Percentiles rank a stretch among this genome's conserved stretches.
phyloP scores from a whole-genome alignment of 1,140 invertebrate species.

The Macrotrachela quadricornifera region DNA sequence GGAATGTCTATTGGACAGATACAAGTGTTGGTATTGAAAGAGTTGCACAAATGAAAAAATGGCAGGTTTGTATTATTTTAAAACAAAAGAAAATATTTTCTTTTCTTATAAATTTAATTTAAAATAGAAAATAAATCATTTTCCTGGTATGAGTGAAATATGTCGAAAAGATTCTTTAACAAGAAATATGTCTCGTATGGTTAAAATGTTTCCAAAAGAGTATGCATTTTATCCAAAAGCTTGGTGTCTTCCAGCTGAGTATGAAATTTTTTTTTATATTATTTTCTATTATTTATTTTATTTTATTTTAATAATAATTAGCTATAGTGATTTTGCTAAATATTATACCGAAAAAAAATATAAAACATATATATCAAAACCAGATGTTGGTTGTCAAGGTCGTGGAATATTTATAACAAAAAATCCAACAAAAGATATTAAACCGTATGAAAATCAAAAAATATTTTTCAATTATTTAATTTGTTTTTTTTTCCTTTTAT shows the following conservation, averaged over 20 bases:
- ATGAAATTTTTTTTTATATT: conserved; percentile 18
- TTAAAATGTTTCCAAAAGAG: conserved; percentile 57
- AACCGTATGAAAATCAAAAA: conserved; percentile 29
- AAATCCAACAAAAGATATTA: conserved; percentile 49
- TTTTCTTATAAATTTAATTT: neutral
- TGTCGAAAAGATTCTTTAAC: conserved; percentile 64
- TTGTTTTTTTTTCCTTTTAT: too few species aligned
- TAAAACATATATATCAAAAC: conserved; percentile 65
- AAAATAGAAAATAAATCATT: conserved; percentile 60
- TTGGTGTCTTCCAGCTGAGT: conserved; percentile 79
- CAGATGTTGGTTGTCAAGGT: conserved; percentile 62
- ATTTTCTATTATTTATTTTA: conserved; percentile 3
- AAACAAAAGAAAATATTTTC: neutral
- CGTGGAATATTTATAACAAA: conserved; percentile 60
- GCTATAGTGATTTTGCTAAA: conserved; percentile 28
- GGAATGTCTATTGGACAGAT: conserved; percentile 75
- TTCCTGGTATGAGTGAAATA: conserved; percentile 72
- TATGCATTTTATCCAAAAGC: conserved; percentile 75
- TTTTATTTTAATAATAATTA: neutral
- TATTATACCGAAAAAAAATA: conserved; percentile 34
- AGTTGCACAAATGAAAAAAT: conserved; percentile 67
- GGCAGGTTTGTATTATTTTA: too few species aligned
- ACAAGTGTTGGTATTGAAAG: conserved; percentile 53
- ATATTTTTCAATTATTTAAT: too few species aligned
- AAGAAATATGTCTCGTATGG: conserved; percentile 60